Base-by-base conservation (phyloP, 2,797 vertebrate species). In the Rhinella marina region DNA sequence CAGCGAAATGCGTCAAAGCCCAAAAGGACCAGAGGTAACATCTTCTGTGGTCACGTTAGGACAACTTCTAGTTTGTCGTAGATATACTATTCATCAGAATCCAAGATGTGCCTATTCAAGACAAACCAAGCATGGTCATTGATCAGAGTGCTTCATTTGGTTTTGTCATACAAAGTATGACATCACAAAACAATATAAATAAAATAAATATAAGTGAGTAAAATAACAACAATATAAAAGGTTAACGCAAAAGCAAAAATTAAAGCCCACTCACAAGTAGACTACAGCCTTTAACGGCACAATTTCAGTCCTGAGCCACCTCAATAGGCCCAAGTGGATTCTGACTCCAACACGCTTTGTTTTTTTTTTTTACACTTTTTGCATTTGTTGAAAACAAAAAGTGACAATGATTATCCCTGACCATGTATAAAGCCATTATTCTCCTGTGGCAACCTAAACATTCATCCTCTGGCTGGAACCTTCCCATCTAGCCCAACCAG, bases 1-100 rank as follows among this genome's bases (percentile, higher is more conserved):
- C 82, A 84, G 62, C 4, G 52, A 50, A 84, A 80, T 84, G 87
- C 62, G 64, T 88, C 87, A 84, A 14, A 48, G 75, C 82, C 75
- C 62, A 73, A 61, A 78, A 61, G 32, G 64, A 61, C 75, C 25
- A 19, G 25, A 75, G 70, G 70, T 84, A 88, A 88, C 52, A 80
- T 84, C 84, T 29, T 32, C 27, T 41, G 59, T 48, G 72, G 70
- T 56, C 78, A 81, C 77, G 61, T 61, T 21, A 79, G 73, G 62
- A 54, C 76, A 84, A 23, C 19, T 70, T 54, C 29, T 72, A 59
- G 21, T 62, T 61, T 27, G 68, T n/a, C 25, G 64, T 9, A 50
- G 78, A 66, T 78, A 78, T 32, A 29, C 70, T 78, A 25, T 75
- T 87, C n/a, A 19, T 25, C 8, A 3, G 54, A 23, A 62, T 29